Base-by-base conservation (phyloP, 2,797 vertebrate species). In the Myripristis murdjan region DNA sequence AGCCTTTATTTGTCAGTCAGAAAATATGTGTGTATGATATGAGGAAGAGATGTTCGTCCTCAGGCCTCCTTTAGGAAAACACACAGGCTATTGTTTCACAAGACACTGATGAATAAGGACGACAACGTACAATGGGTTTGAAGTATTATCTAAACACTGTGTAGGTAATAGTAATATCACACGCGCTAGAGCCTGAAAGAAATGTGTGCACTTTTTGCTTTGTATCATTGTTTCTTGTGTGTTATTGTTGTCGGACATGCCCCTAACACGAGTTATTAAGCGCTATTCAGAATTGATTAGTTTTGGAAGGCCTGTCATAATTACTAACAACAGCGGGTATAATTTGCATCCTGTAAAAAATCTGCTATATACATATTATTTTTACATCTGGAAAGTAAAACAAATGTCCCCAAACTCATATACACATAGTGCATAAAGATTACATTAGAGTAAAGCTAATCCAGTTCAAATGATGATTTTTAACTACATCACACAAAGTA, bases 1-100 rank as follows among this genome's bases (percentile, higher is more conserved):
- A 79, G 73, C 81, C 81, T 90, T 89, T 84, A 88, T 93, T 93
- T 93, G 91, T 89, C 83, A 83, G 86, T 91, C 85, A 77, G 82
- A 85, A 83, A 88, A n/a, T n/a, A n/a, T n/a, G n/a, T n/a, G n/a
- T n/a, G n/a, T n/a, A 82, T 26, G 73, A 86, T 89, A 87, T 89
- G 85, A 91, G 89, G 83, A 83, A 84, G 79, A 88, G 87, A 83
- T 87, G 87, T 91, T 83, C 85, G 79, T 87, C 88, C 84, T 77
- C 70, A 67, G 87, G 83, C 83, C 87, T 73, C 48, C 70, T 90
- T 48, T 51, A 69, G 72, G 83, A 86, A 85, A 87, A 85, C 77
- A 80, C 73, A 71, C 69, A 18, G 44, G 49, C 65, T 68, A 65
- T 85, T 84, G 88, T 92, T 92, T 90, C 75, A 88, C 80, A 80